These are phyloP conservation scores for Epinephelus fuscoguttatus DNA, from an alignment of 2,113 vertebrate species.

Conservation along the genomic window DNA sequence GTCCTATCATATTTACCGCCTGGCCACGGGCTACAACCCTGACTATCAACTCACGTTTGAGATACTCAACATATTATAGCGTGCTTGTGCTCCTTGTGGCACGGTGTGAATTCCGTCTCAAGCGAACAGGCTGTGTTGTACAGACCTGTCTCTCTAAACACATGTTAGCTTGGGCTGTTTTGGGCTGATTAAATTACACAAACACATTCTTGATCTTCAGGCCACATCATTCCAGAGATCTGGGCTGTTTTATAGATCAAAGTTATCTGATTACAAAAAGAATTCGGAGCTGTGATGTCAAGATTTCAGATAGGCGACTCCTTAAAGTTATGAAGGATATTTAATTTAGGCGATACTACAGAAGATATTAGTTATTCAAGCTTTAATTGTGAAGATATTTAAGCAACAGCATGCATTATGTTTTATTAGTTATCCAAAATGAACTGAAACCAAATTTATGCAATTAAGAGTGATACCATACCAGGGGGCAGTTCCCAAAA, in stretches of 20 bases:
- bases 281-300: not conserved
- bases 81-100: not conserved
- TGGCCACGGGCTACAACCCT: not conserved
- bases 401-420: not conserved
- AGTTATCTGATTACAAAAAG: conserved; percentile 42
- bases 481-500: not conserved
- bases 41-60: not conserved
- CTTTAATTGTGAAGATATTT: not conserved
- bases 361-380: not conserved
- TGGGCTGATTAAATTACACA: conserved; percentile 42
- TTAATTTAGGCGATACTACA: conserved; percentile 3
- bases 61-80: not conserved
- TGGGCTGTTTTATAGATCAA: conserved; percentile 23
- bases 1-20: not conserved
- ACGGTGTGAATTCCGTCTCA: conserved; percentile 31
- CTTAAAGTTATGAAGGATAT: not conserved
- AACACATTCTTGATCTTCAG: conserved; percentile 29
- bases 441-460: not conserved
- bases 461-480: not conserved
- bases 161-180: conserved; percentile 37
- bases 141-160: conserved; percentile 24
- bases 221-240: conserved; percentile 44
- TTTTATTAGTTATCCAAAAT: not conserved
- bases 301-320: conserved; percentile 20
- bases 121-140: conserved; percentile 24